Evolutionary conservation across 2,113 vertebrate species (phyloP).

Genomic region (Mesocricetus auratus): DNA sequence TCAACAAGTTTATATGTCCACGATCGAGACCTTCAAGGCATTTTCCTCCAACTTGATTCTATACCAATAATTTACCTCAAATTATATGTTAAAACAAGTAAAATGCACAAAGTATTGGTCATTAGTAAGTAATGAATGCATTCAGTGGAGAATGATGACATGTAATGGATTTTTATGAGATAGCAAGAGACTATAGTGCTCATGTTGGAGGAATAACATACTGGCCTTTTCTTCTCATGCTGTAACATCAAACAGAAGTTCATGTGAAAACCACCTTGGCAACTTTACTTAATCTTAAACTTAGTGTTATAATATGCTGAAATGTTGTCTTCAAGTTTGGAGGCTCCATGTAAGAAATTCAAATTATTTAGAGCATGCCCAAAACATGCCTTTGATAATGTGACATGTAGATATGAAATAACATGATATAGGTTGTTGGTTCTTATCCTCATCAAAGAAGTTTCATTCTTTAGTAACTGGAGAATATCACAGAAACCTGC

Average conservation of each 20-base stretch:
- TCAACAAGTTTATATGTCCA: neutral
- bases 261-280: slow-evolving; percentile 41
- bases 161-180: slow-evolving; percentile 67
- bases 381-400: neutral
- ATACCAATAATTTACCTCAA: slow-evolving; percentile 57
- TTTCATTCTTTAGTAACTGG: neutral
- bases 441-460: neutral
- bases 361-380: neutral
- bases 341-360: neutral
- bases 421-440: neutral
- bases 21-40: neutral
- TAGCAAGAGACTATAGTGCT: slow-evolving; percentile 60
- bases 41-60: slow-evolving; percentile 50
- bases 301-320: neutral
- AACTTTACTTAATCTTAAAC: slow-evolving; percentile 28
- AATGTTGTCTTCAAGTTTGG: slow-evolving; percentile 2
- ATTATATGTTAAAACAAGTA: slow-evolving; percentile 66
- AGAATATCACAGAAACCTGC: neutral
- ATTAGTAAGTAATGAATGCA: slow-evolving; percentile 51
- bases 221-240: slow-evolving; percentile 1
- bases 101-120: slow-evolving; percentile 34
- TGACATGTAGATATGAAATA: neutral
- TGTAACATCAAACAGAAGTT: slow-evolving; percentile 6
- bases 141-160: neutral
- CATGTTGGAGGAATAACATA: slow-evolving; percentile 38